Evolutionary conservation across 2,888 invertebrate species (phyloP), one percentile per base, ranked within the genome.

Genomic region (Trichacis sp.): DNA sequence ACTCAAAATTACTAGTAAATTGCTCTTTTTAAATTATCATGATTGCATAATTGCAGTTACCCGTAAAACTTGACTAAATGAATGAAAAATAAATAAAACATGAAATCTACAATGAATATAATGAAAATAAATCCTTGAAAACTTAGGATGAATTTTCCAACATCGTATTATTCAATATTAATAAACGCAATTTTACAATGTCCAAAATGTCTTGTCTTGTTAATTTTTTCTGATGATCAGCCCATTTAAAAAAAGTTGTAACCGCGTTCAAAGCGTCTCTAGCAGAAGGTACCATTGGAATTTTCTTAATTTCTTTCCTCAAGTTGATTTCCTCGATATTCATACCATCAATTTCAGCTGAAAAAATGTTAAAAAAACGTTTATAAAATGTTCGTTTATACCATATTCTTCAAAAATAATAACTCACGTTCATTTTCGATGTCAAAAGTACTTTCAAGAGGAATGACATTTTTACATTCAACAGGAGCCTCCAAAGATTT

Each of bases 201-300:
- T 55, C 49, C 12, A 38, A 14, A 52, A 59, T 51, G 9, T 59
- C 52, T 48, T 60, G 29, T 0, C 45, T 19, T 19, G 20, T 48
- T 11, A 14, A 40, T 38, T 56, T 53, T 29, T 60, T 43, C 40
- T 57, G 56, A 24, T 11, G 45, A 3, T 57, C 42, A 2, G 47
- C 29, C 64, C 64, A 65, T 33, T 65, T 56, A 19, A 60, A 60
- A 46, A 65, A 43, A 50, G 50, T 60, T 12, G 52, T 53, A 9
- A 65, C 47, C 49, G 64, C 64, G 29, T 53, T 65, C 52, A 65
- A 65, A 56, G 60, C 64, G 56, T 65, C 64, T 57, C 60, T 60
- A 53, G 60, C 29, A 17, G 61, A 54, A 15, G 65, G 64, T 29
- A 20, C 55, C 40, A 43, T 8, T 2, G 33, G 12, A 15, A 50